Percentiles rank a stretch among this genome's conserved stretches.
These are phyloP conservation scores for Heliothis virescens DNA, from an alignment of 1,140 invertebrate species.

Conservation along the genomic window DNA sequence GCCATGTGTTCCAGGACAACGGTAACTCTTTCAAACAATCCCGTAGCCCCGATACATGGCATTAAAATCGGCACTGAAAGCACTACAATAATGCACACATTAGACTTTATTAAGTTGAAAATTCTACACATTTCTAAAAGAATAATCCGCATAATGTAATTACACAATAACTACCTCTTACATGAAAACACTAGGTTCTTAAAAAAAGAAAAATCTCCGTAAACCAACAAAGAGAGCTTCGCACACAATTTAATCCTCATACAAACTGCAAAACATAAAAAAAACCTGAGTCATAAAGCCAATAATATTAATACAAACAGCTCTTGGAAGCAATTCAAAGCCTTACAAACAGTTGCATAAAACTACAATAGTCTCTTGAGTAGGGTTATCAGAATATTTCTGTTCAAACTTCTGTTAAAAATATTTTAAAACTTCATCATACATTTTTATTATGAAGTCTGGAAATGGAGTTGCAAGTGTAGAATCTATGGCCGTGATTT, in stretches of 20 bases:
- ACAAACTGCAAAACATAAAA: conserved; percentile 15
- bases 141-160: no score
- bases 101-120: no score
- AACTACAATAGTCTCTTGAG: conserved; percentile 60
- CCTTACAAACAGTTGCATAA: conserved; percentile 69
- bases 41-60: no score
- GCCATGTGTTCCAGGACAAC: no score
- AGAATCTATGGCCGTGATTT: no score
- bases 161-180: no score
- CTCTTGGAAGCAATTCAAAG: conserved; percentile 69
- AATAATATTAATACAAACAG: conserved; percentile 52
- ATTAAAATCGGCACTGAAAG: no score
- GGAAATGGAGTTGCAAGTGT: no score
- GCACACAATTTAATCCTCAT: conserved; percentile 27
- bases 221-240: conserved; percentile 19
- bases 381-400: conserved; percentile 14
- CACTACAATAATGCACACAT: no score
- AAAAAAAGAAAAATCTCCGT: background rate
- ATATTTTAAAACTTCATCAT: background rate
- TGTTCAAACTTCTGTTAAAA: background rate
- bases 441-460: background rate
- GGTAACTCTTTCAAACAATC: no score
- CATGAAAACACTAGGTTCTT: background rate
- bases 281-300: conserved; percentile 45
- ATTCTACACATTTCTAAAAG: no score